Percentiles rank a stretch among this genome's conserved stretches.
Conservation (phyloP, 2,113 vertebrate species). For the Leucopsar rothschildi region DNA sequence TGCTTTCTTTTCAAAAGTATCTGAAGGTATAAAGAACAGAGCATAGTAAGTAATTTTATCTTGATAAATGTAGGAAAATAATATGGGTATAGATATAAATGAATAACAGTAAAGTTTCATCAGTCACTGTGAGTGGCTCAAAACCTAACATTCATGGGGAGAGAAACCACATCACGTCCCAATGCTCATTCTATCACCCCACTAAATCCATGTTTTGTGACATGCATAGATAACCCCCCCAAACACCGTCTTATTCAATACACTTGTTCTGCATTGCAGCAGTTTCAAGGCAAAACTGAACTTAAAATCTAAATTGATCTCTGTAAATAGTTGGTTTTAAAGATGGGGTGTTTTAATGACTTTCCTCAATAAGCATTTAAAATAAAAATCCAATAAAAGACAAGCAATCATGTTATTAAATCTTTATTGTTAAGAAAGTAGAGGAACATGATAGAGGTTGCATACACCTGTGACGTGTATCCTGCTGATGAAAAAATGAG, state of each 20-base stretch:
- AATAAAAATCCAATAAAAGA: neutral
- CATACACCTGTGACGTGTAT: neutral
- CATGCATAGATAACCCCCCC: neutral
- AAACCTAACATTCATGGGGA: accelerated
- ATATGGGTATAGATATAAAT: neutral
- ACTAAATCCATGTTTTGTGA: neutral
- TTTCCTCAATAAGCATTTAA: neutral
- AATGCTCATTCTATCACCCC: neutral
- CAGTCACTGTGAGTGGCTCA: neutral
- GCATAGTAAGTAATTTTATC: neutral
- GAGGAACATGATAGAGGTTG: neutral
- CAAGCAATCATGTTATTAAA: neutral
- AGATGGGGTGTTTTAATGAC: neutral
- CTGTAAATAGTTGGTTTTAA: neutral
- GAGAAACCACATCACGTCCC: accelerated
- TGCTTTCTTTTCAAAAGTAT: neutral
- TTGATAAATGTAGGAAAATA: neutral
- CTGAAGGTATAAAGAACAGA: neutral
- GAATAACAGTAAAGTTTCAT: neutral
- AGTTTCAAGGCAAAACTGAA: neutral
- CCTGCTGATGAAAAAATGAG: neutral
- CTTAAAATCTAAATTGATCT: neutral
- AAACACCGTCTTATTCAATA: neutral
- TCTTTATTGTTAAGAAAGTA: neutral
- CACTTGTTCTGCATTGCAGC: neutral